phyloP scores from a whole-genome alignment of 2,113 vertebrate genomes.

The Eptesicus fuscus region DNA sequence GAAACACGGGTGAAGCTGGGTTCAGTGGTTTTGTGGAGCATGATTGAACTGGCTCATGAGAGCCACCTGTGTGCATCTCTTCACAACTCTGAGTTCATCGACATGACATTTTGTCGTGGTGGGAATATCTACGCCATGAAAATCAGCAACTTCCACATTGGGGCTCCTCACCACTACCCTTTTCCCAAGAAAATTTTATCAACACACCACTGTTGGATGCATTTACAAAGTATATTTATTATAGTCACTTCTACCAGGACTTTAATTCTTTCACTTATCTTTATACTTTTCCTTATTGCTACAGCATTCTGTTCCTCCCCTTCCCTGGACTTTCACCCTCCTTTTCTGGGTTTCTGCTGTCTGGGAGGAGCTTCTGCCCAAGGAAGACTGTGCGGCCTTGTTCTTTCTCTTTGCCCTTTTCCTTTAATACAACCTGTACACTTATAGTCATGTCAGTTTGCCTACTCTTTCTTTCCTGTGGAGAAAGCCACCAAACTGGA shows the following conservation, averaged over 20 bases:
- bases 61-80: neutral
- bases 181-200: neutral
- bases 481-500: neutral
- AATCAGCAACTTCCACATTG: neutral
- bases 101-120: neutral
- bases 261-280: neutral
- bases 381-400: neutral
- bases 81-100: neutral
- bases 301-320: neutral
- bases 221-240: neutral
- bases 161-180: neutral
- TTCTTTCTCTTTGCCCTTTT: neutral
- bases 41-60: neutral
- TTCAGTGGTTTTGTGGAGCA: too few relatives aligned
- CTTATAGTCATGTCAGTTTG: neutral
- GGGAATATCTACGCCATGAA: neutral
- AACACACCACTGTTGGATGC: neutral
- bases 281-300: neutral
- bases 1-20: neutral
- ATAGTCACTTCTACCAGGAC: neutral
- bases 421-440: neutral
- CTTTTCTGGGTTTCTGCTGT: neutral
- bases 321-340: neutral
- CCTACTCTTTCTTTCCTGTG: neutral
- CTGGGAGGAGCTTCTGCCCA: neutral